Evolutionary conservation across 2,888 invertebrate genomes (phyloP), one percentile per base, ranked within the genome.

Genomic region (Thera obeliscata): DNA sequence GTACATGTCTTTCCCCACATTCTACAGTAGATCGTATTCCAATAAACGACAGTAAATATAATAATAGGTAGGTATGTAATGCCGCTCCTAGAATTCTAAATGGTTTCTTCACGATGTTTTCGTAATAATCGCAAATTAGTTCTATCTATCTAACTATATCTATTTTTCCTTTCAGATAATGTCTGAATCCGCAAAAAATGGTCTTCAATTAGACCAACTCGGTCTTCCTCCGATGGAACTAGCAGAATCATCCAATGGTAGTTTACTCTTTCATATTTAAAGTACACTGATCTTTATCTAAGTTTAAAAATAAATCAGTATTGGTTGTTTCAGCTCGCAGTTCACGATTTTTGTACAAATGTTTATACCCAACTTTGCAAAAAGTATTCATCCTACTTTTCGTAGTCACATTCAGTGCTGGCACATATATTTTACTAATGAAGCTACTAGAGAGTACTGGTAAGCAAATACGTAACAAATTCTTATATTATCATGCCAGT

Each of bases 211-310:
- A 46, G 75, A 80, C 41, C 82, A 88, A 69, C 76, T 90, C 11
- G 90, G 92, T 22, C 81, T 91, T 11, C 91, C 91, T 50, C 93
- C 93, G 2, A 91, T 92, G 91, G 87, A 88, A 73, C 76, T 93
- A 55, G 92, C 93, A n/a, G 93, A 93, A 78, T 77, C 88, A 50
- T 86, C 83, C 71, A 83, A 81, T 70, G 84, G 86, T 87, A 85
- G 33, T 12, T 3, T 7, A 41, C 7, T 7, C 7, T 7, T 46
- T 9, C 2, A 52, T 33, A 33, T 9, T 9, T 33, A 33, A 33
- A 52, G 3, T 8, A 33, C 9, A 50, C 12, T 3, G n/a, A 22
- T 50, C 22, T 33, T 2, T 22, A 50, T 0, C 2, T 0, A 5
- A 55, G 35, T 55, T 55, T 36, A 2, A 54, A 33, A 55, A 9